Conservation (phyloP, 2,888 invertebrate species). For the Urechis unicinctus region DNA sequence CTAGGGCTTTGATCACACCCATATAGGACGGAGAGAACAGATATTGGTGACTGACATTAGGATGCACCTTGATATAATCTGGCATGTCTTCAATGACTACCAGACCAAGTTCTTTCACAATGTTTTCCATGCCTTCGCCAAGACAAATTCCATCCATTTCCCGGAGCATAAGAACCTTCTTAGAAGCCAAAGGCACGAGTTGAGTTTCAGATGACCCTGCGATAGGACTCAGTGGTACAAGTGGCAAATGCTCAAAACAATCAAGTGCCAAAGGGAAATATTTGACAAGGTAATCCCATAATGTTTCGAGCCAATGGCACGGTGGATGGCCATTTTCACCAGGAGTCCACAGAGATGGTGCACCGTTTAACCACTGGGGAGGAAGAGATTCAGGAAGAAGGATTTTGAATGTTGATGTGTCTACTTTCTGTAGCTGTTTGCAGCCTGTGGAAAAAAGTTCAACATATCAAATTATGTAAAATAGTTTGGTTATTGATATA, state of each 20-base stretch:
- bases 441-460: slow-evolving; percentile 14
- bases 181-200: slow-evolving; percentile 13
- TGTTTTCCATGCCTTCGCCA: slow-evolving; percentile 9
- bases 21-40: slow-evolving; percentile 19
- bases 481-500: too few species aligned
- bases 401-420: slow-evolving; percentile 7
- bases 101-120: slow-evolving; percentile 17
- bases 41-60: slow-evolving; percentile 15
- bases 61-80: slow-evolving; percentile 18
- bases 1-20: slow-evolving; percentile 16
- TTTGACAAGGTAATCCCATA: slow-evolving; percentile 20
- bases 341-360: slow-evolving; percentile 18
- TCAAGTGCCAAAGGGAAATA: slow-evolving; percentile 15
- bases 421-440: slow-evolving; percentile 20
- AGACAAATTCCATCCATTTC: slow-evolving; percentile 15
- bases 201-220: slow-evolving; percentile 3
- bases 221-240: slow-evolving; percentile 14
- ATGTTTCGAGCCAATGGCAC: slow-evolving; percentile 17
- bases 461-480: too few species aligned
- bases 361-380: slow-evolving; percentile 13
- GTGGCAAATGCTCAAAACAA: slow-evolving; percentile 18
- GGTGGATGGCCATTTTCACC: slow-evolving; percentile 16
- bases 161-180: slow-evolving; percentile 10
- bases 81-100: slow-evolving; percentile 20
- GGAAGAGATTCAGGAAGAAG: slow-evolving; percentile 20